A percentile compares a stretch with the other conserved stretches of the same genome.
These are phyloP conservation scores for Pseudomugil gertrudae DNA, from an alignment of 2,797 vertebrate genomes.

Conservation along the genomic window DNA sequence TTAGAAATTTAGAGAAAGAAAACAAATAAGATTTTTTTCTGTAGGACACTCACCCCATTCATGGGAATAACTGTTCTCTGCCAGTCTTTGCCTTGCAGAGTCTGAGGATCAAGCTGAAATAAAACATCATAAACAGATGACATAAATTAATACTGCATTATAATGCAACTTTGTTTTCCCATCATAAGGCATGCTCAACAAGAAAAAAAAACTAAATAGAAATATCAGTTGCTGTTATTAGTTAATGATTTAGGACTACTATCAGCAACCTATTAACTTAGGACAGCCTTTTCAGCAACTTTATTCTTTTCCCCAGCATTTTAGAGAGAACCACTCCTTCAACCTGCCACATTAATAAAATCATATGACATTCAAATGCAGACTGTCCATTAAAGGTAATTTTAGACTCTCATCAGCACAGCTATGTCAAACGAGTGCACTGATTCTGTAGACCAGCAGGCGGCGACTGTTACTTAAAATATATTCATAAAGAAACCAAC, in stretches of 20 bases:
- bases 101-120: constrained; percentile 90
- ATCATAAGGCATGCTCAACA: too few species aligned
- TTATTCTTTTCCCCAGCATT: neutral
- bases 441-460: neutral
- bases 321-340: neutral
- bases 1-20: neutral
- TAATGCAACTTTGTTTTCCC: too few species aligned
- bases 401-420: neutral
- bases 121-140: constrained; percentile 23
- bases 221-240: too few species aligned
- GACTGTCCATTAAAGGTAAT: neutral
- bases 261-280: neutral
- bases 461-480: neutral
- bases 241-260: too few species aligned
- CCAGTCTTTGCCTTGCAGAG: constrained; percentile 95
- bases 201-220: too few species aligned
- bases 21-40: neutral
- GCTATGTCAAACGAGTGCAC: neutral
- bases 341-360: neutral
- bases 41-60: constrained; percentile 89
- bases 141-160: neutral
- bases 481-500: neutral
- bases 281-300: neutral
- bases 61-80: constrained; percentile 94
- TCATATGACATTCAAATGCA: neutral